phyloP scores from a whole-genome alignment of 2,888 invertebrate species.

The Helleia helle region DNA sequence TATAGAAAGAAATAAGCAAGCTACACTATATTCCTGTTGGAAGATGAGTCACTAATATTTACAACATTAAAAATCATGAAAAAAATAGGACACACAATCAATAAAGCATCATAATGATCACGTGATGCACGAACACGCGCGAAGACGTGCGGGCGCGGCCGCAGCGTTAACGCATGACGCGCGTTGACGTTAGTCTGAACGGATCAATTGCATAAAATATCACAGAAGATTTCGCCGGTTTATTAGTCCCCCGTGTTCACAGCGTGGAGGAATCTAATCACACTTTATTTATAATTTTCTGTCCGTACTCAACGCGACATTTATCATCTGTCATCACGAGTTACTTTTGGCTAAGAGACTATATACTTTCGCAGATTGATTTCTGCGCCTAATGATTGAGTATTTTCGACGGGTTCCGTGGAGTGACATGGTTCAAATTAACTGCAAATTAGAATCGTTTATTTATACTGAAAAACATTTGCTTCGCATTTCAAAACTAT shows the following conservation, averaged over 20 bases:
- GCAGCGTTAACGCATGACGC: slow-evolving; percentile 31
- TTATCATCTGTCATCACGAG: background rate
- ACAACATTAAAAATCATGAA: too few relatives aligned
- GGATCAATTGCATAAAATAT: slow-evolving; percentile 12
- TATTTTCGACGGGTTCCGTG: too few relatives aligned
- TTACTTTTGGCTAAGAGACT: too few relatives aligned
- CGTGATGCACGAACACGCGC: slow-evolving; percentile 30
- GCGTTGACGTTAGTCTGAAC: slow-evolving; percentile 23
- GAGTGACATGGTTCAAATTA: too few relatives aligned
- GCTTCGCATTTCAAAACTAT: too few relatives aligned
- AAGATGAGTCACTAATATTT: too few relatives aligned
- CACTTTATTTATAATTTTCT: slow-evolving; percentile 17
- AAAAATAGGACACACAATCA: too few relatives aligned
- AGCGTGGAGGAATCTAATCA: slow-evolving; percentile 21
- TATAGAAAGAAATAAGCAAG: too few relatives aligned
- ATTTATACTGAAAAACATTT: too few relatives aligned
- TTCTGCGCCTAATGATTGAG: too few relatives aligned
- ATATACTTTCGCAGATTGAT: background rate
- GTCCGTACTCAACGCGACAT: background rate
- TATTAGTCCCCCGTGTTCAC: slow-evolving; percentile 17
- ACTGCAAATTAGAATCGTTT: too few relatives aligned
- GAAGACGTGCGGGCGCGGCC: slow-evolving; percentile 27
- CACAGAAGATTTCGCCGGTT: slow-evolving; percentile 28
- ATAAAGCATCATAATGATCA: slow-evolving; percentile 23
- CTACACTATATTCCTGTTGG: too few relatives aligned